These are phyloP conservation scores for Eupsittula cactorum DNA, from an alignment of 2,113 vertebrate genomes.

Conservation along the genomic window DNA sequence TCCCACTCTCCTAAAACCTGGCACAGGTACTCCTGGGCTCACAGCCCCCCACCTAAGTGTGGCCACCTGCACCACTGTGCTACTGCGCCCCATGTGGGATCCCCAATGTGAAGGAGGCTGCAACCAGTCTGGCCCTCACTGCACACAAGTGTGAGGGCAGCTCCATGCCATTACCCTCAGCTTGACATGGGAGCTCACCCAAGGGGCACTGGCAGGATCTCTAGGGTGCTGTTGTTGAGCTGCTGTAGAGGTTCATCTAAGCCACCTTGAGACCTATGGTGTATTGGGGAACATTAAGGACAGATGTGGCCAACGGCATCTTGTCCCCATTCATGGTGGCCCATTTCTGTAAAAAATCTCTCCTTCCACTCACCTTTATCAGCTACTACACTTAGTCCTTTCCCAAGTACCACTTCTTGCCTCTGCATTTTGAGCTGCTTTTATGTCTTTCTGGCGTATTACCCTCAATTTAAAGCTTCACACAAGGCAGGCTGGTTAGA, in stretches of 20 bases:
- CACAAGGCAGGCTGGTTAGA: background rate
- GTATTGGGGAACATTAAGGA: background rate
- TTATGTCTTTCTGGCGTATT: background rate
- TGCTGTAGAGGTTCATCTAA: background rate
- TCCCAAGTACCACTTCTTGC: background rate
- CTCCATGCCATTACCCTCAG: accelerated
- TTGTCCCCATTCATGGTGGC: background rate
- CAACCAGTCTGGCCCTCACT: background rate
- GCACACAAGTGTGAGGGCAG: accelerated
- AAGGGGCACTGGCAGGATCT: background rate
- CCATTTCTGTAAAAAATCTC: background rate
- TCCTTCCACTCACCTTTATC: background rate
- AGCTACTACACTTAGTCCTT: background rate
- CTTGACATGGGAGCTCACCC: background rate
- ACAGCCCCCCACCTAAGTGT: accelerated
- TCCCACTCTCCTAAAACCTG: accelerated
- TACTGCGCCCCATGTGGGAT: accelerated
- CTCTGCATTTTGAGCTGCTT: background rate
- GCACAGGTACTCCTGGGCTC: background rate
- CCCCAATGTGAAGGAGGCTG: background rate
- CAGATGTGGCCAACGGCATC: background rate
- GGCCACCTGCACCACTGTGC: background rate
- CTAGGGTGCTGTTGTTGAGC: background rate
- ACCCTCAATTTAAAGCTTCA: background rate
- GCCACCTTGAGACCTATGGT: background rate